A percentile compares a stretch with the other conserved stretches of the same genome.
Evolutionary conservation across 53 echinoderm and acorn worm species (phyloP).

Genomic region (Echinometra lucunter): DNA sequence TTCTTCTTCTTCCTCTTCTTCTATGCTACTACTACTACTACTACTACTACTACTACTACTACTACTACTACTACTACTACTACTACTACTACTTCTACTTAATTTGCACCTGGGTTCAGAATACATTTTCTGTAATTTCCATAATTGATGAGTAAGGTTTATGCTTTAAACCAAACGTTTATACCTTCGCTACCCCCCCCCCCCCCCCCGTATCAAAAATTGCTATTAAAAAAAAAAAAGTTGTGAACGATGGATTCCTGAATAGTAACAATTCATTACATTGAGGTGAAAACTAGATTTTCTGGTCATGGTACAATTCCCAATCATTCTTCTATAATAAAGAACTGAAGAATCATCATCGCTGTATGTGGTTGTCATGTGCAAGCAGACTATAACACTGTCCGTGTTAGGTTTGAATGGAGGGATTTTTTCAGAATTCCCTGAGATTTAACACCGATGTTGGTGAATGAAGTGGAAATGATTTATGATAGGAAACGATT

Average conservation of each 20-base stretch:
- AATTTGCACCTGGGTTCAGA: too few relatives aligned
- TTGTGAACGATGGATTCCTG: background rate
- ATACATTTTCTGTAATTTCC: too few relatives aligned
- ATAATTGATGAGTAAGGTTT: too few relatives aligned
- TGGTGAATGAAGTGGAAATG: background rate
- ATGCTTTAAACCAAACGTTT: too few relatives aligned
- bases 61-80: too few relatives aligned
- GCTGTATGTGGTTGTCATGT: background rate
- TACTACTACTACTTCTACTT: too few relatives aligned
- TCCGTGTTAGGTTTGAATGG: background rate
- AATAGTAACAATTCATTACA: background rate
- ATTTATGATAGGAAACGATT: background rate
- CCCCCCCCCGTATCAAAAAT: too few relatives aligned
- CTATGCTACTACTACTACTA: too few relatives aligned
- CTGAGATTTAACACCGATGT: background rate
- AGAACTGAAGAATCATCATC: background rate
- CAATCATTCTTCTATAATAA: background rate
- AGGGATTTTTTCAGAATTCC: background rate
- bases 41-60: too few relatives aligned
- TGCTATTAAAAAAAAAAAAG: background rate
- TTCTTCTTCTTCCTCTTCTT: too few relatives aligned
- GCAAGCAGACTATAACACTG: background rate
- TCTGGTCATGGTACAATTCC: slow-evolving; percentile 17
- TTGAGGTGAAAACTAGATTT: slow-evolving; percentile 2
- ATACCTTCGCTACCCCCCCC: too few relatives aligned